These are phyloP conservation scores for Triplophysa rosa DNA, from an alignment of 2,113 vertebrate genomes.

Conservation along the genomic window DNA sequence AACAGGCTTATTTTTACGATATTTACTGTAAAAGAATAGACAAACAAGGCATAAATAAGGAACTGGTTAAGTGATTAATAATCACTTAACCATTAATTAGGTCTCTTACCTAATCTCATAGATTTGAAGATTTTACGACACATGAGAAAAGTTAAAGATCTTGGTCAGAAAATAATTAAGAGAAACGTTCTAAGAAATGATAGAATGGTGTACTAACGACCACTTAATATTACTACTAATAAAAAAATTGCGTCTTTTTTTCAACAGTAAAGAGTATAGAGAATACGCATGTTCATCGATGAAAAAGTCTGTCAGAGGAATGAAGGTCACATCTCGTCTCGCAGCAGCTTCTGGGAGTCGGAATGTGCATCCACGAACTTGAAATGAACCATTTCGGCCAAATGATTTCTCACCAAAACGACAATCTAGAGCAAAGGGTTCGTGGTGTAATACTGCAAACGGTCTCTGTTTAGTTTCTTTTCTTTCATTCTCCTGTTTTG, in stretches of 20 bases:
- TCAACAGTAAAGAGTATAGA: conserved; percentile 34
- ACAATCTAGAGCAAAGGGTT: conserved; percentile 89
- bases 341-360: background rate
- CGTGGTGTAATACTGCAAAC: conserved; percentile 96
- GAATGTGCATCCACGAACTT: conserved; percentile 60
- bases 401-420: background rate
- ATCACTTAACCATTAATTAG: background rate
- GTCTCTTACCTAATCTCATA: background rate
- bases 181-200: conserved; percentile 41
- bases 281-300: conserved; percentile 53
- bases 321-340: conserved; percentile 46
- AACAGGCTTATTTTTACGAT: conserved; percentile 16
- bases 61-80: conserved; percentile 18
- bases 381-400: conserved; percentile 49
- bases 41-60: background rate
- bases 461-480: conserved; percentile 99
- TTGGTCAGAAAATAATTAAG: conserved; percentile 39
- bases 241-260: no score
- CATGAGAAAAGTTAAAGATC: conserved; percentile 37
- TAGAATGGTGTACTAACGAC: conserved; percentile 40
- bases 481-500: conserved; percentile 99
- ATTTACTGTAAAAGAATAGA: conserved; percentile 12
- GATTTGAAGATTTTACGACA: conserved; percentile 38
- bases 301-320: conserved; percentile 52
- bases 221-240: background rate